Conservation (phyloP, 2,113 vertebrate genomes). For the Octodon degus region DNA sequence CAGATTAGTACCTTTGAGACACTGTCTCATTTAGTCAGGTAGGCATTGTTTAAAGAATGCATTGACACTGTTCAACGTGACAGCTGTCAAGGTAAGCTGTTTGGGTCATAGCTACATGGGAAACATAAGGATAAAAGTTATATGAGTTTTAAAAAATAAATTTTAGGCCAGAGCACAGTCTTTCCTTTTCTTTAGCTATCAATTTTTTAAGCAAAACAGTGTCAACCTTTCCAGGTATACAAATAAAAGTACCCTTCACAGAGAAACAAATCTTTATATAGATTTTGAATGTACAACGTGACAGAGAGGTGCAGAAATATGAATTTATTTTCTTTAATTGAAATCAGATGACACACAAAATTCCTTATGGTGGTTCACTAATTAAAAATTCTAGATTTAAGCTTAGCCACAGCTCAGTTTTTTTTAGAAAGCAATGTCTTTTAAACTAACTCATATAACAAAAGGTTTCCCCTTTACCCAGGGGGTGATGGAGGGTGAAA, state of each 20-base stretch:
- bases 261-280: neutral
- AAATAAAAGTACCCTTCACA: neutral
- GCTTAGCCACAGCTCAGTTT: neutral
- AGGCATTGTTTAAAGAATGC: conserved; percentile 48
- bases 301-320: neutral
- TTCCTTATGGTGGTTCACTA: neutral
- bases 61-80: neutral
- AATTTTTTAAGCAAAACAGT: neutral
- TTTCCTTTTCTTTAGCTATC: neutral
- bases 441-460: neutral
- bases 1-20: neutral
- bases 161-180: neutral
- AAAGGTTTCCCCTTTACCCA: neutral
- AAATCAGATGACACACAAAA: neutral
- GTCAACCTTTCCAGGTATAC: neutral
- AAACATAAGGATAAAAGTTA: conserved; percentile 29
- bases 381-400: conserved; percentile 43
- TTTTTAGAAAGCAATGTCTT: neutral
- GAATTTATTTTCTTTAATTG: conserved; percentile 11
- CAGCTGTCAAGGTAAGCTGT: neutral
- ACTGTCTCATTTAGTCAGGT: conserved; percentile 1
- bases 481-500: neutral
- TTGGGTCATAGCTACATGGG: neutral
- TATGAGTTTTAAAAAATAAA: neutral
- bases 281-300: neutral